A percentile compares a stretch with the other conserved stretches of the same genome.
phyloP scores from a whole-genome alignment of 2,888 invertebrate species.

The Steinernema hermaphroditum region DNA sequence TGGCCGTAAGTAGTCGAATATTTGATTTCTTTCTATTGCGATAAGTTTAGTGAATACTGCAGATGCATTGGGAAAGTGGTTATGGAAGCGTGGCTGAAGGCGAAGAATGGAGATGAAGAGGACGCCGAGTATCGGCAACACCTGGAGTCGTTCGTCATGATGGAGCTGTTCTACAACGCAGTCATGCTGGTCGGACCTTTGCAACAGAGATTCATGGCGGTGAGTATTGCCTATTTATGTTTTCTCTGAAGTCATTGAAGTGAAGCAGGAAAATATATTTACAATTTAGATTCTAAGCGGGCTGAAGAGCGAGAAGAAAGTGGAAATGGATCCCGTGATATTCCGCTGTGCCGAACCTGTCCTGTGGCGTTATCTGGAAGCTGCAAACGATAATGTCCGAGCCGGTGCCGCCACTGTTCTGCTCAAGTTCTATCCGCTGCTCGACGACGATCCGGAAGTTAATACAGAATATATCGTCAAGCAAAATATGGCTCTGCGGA shows the following conservation, averaged over 20 bases:
- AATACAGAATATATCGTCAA: not conserved
- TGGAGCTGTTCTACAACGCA: not conserved
- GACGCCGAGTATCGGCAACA: not conserved
- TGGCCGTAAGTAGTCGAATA: no score
- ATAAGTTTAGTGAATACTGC: not conserved
- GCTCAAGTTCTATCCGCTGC: not conserved
- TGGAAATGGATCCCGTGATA: not conserved
- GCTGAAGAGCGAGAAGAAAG: not conserved
- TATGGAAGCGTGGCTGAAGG: not conserved
- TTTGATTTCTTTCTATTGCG: no score
- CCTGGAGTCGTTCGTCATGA: not conserved
- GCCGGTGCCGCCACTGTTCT: not conserved
- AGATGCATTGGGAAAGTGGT: not conserved
- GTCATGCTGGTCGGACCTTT: not conserved
- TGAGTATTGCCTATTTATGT: no score
- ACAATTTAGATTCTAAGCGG: conserved; percentile 9
- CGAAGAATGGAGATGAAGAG: not conserved
- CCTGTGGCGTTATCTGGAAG: conserved; percentile 1
- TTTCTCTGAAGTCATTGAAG: no score
- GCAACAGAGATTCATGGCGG: not conserved
- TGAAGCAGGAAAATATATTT: no score
- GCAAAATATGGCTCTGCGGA: not conserved
- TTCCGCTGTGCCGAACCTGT: not conserved
- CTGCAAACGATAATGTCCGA: not conserved
- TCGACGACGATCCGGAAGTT: not conserved